Evolutionary conservation across 1,140 invertebrate genomes (phyloP), one percentile per base, ranked within the genome.

Genomic region (Araneus ventricosus): DNA sequence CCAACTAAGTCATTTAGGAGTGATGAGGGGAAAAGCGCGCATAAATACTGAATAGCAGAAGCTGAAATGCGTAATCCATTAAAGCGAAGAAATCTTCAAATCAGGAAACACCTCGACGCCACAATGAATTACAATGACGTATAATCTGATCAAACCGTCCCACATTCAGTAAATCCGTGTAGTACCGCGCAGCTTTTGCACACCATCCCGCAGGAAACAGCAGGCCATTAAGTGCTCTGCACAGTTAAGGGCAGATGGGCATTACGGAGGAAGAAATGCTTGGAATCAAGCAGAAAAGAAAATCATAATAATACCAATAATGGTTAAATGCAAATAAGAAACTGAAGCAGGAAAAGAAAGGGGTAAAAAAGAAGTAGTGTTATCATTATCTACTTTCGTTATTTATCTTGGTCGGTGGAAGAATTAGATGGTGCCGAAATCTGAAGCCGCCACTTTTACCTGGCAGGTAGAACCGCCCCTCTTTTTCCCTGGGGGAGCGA

Each of bases 321-420:
- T 75, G 70, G 70, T 75, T 75, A 75, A 75, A 75, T 75, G 70
- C 70, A 75, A 75, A 75, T 75, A 75, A 20, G 70, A 75, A 75
- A 37, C 70, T 37, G 17, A 75, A n/a, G 67, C 17, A 20, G 30
- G 34, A 34, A 63, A 63, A 63, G n/a, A 20, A 63, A 63, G n/a
- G 24, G 24, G n/a, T 7, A n/a, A 63, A 63, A 24, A 24, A 63
- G 0, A 34, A 22, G 30, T 10, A 4, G 70, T 75, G 70, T 75
- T 75, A 75, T 75, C 70, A 75, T 75, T 75, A 75, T 75, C 70
- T 75, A 75, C 70, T 75, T 34, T 75, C 70, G 34, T 75, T 75
- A 75, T 75, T 75, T 75, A 75, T 75, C 70, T 75, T 75, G 20
- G 70, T 4, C 30, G 30, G 70, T 34, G 30, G 34, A 75, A 75